Conservation (phyloP, 2,888 invertebrate genomes). For the Chaetogeoica ovagalla region DNA sequence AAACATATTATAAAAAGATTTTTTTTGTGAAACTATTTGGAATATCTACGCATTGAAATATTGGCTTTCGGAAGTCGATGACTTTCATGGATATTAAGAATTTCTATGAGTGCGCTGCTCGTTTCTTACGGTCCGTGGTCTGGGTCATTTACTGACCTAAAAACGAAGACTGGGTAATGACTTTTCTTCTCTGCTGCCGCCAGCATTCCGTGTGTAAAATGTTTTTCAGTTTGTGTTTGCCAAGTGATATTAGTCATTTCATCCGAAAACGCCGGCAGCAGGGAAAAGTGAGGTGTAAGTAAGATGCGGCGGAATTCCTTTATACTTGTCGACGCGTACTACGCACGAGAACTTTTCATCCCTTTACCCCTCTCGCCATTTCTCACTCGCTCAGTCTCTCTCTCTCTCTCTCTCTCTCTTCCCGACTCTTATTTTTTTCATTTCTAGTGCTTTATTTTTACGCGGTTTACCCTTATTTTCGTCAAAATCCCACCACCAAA, state of each 20-base stretch:
- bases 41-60: neutral
- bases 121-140: neutral
- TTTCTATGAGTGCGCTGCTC: too few species aligned
- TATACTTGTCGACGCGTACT: neutral
- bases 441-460: neutral
- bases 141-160: slow-evolving; percentile 2
- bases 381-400: neutral
- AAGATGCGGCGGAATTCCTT: slow-evolving; percentile 19
- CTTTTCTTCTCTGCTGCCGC: slow-evolving; percentile 10
- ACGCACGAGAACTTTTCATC: slow-evolving; percentile 15
- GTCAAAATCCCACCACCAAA: neutral
- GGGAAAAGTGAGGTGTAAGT: neutral
- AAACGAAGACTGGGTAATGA: slow-evolving; percentile 25
- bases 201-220: slow-evolving; percentile 1
- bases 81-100: neutral
- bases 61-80: neutral
- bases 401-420: neutral
- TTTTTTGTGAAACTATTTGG: neutral
- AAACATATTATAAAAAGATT: too few species aligned
- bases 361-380: neutral
- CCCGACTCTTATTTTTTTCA: neutral
- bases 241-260: slow-evolving; percentile 46
- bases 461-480: neutral
- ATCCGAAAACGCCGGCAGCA: neutral
- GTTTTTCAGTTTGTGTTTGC: slow-evolving; percentile 33